These are phyloP conservation scores for Lacerta viridis DNA, from an alignment of 2,797 vertebrate species.

Conservation along the genomic window DNA sequence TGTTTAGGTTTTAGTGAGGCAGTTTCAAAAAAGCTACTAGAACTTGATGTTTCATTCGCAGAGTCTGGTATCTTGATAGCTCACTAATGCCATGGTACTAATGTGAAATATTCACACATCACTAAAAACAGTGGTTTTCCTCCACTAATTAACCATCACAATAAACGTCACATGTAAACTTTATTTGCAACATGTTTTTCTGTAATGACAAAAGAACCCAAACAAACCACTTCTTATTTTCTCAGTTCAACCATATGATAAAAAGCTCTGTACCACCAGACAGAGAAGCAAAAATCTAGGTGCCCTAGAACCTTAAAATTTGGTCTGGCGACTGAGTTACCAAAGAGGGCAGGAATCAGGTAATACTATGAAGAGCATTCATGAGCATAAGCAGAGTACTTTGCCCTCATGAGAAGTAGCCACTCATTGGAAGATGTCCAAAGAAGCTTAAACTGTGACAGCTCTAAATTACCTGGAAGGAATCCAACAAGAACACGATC, in stretches of 20 bases:
- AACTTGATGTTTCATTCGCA: not conserved
- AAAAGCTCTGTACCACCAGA: not conserved
- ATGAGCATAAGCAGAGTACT: not conserved
- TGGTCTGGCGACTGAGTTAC: not conserved
- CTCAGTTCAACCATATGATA: not conserved
- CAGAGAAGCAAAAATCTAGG: not conserved
- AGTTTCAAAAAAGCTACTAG: conserved; percentile 1
- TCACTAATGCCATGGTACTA: not conserved
- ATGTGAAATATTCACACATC: not conserved
- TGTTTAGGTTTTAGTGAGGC: not conserved
- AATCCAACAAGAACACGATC: not conserved
- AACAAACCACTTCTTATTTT: not conserved
- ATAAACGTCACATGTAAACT: not conserved
- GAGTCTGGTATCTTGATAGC: not conserved
- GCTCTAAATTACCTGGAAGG: not conserved
- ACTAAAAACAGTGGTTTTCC: not conserved
- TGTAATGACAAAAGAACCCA: not conserved
- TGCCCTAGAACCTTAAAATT: not conserved
- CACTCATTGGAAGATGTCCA: not conserved
- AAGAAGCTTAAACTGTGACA: not conserved
- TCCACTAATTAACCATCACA: not conserved
- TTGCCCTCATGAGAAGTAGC: not conserved
- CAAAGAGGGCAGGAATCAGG: not conserved
- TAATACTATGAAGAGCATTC: not conserved
- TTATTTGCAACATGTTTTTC: not conserved